phyloP scores from a whole-genome alignment of 2,888 invertebrate genomes.

The Drosophila anceps region DNA sequence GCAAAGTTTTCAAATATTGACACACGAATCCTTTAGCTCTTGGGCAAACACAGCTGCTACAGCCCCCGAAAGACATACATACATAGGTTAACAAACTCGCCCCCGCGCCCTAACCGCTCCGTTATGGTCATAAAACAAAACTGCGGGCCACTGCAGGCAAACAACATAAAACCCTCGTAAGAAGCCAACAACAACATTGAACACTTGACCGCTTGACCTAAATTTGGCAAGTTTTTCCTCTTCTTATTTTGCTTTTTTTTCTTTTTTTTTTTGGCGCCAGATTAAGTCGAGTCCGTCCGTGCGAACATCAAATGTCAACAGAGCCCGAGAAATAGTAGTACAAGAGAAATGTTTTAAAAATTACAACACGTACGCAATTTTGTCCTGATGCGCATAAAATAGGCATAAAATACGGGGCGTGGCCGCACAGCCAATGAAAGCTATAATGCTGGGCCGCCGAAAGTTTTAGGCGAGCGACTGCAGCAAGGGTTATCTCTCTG shows the following conservation, averaged over 20 bases:
- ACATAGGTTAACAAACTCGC: slow-evolving; percentile 26
- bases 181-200: slow-evolving; percentile 48
- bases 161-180: slow-evolving; percentile 55
- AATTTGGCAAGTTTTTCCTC: slow-evolving; percentile 56
- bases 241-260: neutral
- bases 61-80: slow-evolving; percentile 19
- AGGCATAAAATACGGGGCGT: slow-evolving; percentile 57
- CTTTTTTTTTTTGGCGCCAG: slow-evolving; percentile 42
- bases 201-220: slow-evolving; percentile 75
- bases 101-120: neutral
- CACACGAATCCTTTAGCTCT: slow-evolving; percentile 37
- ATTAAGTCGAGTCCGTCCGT: slow-evolving; percentile 55
- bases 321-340: slow-evolving; percentile 40
- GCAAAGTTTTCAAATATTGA: slow-evolving; percentile 42
- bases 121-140: slow-evolving; percentile 47
- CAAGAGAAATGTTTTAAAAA: slow-evolving; percentile 74
- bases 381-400: slow-evolving; percentile 70
- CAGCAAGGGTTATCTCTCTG: slow-evolving; percentile 42
- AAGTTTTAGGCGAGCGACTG: slow-evolving; percentile 4
- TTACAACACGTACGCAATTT: slow-evolving; percentile 75
- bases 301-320: slow-evolving; percentile 69
- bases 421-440: slow-evolving; percentile 43
- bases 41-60: slow-evolving; percentile 32
- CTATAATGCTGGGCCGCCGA: slow-evolving; percentile 38
- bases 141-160: slow-evolving; percentile 56